phyloP scores from a whole-genome alignment of 1,140 invertebrate genomes.

The Gryon sp. region DNA sequence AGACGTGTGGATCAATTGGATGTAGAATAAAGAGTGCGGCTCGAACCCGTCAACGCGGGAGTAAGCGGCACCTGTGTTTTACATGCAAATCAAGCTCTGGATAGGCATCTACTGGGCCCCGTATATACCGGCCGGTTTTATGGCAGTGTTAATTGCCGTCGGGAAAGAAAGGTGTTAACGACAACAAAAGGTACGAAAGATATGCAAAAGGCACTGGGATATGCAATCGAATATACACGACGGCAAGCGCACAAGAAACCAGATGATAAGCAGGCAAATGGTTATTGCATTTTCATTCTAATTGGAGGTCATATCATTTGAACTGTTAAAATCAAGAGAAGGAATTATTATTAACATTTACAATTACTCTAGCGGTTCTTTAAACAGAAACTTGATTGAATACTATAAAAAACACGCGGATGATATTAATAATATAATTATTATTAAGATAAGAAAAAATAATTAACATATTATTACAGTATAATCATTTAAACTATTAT shows the following conservation, averaged over 20 bases:
- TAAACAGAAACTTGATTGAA: no score
- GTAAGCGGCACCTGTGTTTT: conserved; percentile 60
- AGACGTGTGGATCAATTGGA: conserved; percentile 25
- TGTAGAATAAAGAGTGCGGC: conserved; percentile 21
- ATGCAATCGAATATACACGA: conserved; percentile 44
- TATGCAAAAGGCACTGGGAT: conserved; percentile 35
- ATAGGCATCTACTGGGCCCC: conserved; percentile 57
- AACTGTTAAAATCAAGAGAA: background rate
- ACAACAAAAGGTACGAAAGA: conserved; percentile 59
- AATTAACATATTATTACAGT: no score
- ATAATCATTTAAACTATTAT: no score
- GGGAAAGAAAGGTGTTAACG: conserved; percentile 67
- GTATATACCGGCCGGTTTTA: conserved; percentile 52
- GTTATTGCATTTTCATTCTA: conserved; percentile 43
- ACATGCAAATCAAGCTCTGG: conserved; percentile 63
- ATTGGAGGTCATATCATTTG: conserved; percentile 14
- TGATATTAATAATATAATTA: no score
- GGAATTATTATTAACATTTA: no score
- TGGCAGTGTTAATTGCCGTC: conserved; percentile 66
- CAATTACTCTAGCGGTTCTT: no score
- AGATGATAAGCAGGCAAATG: conserved; percentile 27
- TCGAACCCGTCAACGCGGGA: conserved; percentile 22
- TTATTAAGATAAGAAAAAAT: no score
- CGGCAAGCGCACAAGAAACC: conserved; percentile 1
- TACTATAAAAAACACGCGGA: no score